These are phyloP conservation scores for Morone saxatilis DNA, from an alignment of 2,113 vertebrate species.

Conservation along the genomic window DNA sequence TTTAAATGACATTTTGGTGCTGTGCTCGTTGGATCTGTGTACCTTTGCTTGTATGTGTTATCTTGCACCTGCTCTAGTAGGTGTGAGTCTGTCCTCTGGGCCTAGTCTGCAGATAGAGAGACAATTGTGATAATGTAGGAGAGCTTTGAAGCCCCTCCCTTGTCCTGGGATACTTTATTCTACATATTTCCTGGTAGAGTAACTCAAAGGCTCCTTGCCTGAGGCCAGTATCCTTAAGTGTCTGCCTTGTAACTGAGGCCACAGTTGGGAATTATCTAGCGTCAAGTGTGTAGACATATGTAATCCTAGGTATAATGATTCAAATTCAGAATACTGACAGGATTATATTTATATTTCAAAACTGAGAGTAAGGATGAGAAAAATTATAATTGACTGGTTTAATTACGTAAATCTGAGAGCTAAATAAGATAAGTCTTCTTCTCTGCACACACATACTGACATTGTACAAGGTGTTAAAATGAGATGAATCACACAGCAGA, in stretches of 20 bases:
- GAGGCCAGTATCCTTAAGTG: constrained; percentile 54
- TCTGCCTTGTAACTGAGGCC: constrained; percentile 30
- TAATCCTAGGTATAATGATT: constrained; percentile 1
- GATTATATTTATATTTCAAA: constrained; percentile 5
- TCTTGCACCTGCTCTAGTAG: constrained; percentile 51
- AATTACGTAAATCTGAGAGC: not conserved
- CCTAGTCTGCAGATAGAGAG: constrained; percentile 66
- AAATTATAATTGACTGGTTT: not conserved
- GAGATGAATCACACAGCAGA: constrained; percentile 9
- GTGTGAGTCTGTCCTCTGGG: constrained; percentile 61
- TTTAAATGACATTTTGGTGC: not conserved
- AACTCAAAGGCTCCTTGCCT: constrained; percentile 66
- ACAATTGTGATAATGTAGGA: constrained; percentile 73
- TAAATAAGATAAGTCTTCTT: not conserved
- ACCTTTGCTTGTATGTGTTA: constrained; percentile 8
- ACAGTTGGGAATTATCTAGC: constrained; percentile 59
- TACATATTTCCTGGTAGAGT: constrained; percentile 54
- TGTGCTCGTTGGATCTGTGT: constrained; percentile 22
- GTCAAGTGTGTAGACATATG: constrained; percentile 3
- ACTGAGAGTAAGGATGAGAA: not conserved
- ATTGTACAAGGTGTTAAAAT: constrained; percentile 19
- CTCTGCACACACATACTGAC: not conserved
- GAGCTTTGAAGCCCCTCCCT: constrained; percentile 66
- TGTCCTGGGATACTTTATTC: constrained; percentile 60
- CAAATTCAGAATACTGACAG: not conserved